Base-by-base conservation (phyloP, 1,140 invertebrate species). In the Sinella curviseta region DNA sequence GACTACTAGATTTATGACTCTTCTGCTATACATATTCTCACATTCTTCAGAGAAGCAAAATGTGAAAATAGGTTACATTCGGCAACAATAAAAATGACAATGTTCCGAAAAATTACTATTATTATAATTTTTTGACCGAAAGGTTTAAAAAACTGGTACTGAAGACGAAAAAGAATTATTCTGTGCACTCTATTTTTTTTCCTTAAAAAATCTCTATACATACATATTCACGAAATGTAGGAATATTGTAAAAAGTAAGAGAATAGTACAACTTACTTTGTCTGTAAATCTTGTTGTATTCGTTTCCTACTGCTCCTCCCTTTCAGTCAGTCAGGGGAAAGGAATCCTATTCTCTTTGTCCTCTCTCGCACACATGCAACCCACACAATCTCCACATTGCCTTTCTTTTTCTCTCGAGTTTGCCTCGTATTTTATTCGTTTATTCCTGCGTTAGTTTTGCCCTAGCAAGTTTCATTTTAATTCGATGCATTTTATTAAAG, bases 401-500 rank as follows among this genome's bases (percentile, higher is more conserved):
- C 20, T 48, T 48, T 48, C 39, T 48, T 48, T 48, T 12, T 48
- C 20, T 48, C 20, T 48, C 20, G n/a, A n/a, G n/a, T 48, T 12
- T 48, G 39, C 39, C 39, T 48, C 20, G 39, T 20, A 48, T 48
- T 48, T 48, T 48, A 8, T 12, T 48, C 39, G 20, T 48, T 20
- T 48, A 12, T 48, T 48, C 39, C 20, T 48, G 39, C 39, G n/a
- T 48, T 48, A 20, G 39, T 48, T 48, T 48, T 48, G 20, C 57
- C 12, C 57, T 14, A 26, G 24, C 57, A 60, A 60, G 57, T 60
- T 60, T 60, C 57, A 60, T 17, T 60, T 48, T 60, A 60, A 60
- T 60, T 60, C 57, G 57, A 60, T 60, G 57, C 57, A 26, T 60
- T 60, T 60, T 60, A 60, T 60, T 60, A 60, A 60, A 60, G 57